Conservation (phyloP, 2,113 vertebrate species). For the Prochilodus magdalenae region DNA sequence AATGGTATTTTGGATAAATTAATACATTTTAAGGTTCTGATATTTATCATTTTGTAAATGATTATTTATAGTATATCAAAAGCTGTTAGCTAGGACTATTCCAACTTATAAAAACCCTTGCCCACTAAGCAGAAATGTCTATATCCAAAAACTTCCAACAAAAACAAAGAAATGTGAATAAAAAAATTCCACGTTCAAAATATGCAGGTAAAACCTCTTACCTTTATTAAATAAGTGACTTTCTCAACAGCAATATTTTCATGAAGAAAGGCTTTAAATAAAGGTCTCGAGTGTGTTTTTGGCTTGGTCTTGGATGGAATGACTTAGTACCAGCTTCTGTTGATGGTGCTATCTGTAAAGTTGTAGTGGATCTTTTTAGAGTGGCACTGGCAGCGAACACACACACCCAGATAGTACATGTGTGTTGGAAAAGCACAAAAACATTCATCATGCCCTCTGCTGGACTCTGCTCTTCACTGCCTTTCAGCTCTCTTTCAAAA, state of each 20-base stretch:
- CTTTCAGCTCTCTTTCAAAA: background rate
- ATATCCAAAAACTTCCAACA: too few relatives aligned
- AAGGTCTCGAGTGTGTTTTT: background rate
- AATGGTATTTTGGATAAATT: too few relatives aligned
- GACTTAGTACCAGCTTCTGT: background rate
- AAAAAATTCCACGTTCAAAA: too few relatives aligned
- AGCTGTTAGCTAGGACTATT: too few relatives aligned
- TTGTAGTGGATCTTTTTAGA: background rate
- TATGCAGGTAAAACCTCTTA: background rate
- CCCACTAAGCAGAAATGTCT: too few relatives aligned
- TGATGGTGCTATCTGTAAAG: slow-evolving; percentile 15
- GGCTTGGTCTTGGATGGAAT: background rate
- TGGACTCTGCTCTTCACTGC: background rate
- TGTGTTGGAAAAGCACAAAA: background rate
- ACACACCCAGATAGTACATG: background rate
- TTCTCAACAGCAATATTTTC: background rate
- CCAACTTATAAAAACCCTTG: too few relatives aligned
- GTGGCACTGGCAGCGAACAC: background rate
- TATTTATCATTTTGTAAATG: too few relatives aligned
- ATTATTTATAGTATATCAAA: too few relatives aligned
- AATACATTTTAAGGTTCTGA: too few relatives aligned
- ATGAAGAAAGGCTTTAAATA: background rate
- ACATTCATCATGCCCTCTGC: background rate
- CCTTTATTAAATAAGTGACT: background rate
- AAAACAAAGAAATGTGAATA: too few relatives aligned